phyloP scores from a whole-genome alignment of 2,797 vertebrate species.

The Lacerta bilineata region DNA sequence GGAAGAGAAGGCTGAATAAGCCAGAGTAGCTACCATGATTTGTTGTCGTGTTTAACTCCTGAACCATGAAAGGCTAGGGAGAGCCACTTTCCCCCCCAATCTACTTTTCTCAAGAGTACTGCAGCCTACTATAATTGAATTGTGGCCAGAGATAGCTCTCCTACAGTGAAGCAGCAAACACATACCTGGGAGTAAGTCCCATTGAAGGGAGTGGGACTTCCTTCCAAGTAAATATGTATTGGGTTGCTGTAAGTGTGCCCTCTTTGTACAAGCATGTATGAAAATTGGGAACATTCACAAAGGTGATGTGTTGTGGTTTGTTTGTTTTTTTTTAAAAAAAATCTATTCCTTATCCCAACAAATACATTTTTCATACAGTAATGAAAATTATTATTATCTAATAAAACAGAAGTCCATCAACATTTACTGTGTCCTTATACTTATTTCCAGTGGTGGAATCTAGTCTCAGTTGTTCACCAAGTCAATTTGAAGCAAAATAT shows the following conservation, averaged over 20 bases:
- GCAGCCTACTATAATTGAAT: background rate
- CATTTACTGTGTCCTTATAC: conserved; percentile 76
- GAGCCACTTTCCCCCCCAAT: too few species aligned
- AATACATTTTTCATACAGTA: conserved; percentile 54
- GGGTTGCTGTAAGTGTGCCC: background rate
- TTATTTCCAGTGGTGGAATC: conserved; percentile 77
- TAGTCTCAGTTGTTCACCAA: conserved; percentile 74
- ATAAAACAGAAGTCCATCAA: conserved; percentile 59
- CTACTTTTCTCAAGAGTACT: too few species aligned
- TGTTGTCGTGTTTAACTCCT: background rate
- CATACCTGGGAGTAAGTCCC: background rate
- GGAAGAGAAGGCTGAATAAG: background rate
- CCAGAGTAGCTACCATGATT: background rate
- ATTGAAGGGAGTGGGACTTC: background rate
- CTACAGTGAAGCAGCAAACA: background rate
- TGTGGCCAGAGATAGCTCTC: background rate
- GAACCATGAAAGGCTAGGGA: background rate
- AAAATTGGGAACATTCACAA: background rate
- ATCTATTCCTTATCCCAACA: background rate
- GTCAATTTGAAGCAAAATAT: conserved; percentile 69
- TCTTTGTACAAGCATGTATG: background rate
- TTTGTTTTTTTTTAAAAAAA: conserved; percentile 46
- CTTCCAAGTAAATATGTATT: background rate
- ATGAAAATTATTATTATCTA: conserved; percentile 40
- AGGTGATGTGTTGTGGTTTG: conserved; percentile 12